These are phyloP conservation scores for Suillia variegata DNA, from an alignment of 2,888 invertebrate species.

Conservation along the genomic window DNA sequence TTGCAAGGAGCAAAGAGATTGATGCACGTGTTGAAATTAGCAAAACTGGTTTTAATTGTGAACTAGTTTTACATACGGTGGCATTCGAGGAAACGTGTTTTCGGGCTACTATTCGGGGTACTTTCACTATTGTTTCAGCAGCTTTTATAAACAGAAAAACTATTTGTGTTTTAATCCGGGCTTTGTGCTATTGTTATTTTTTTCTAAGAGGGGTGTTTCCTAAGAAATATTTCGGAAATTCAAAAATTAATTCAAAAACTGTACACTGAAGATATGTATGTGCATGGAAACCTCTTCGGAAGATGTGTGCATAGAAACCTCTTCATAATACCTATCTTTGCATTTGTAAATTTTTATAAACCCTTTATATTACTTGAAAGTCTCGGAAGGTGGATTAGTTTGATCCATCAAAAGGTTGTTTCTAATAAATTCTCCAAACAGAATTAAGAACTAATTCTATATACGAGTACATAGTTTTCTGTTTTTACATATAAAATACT, in stretches of 20 bases:
- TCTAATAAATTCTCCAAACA: no score
- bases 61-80: neutral
- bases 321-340: no score
- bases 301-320: no score
- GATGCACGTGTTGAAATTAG: slow-evolving; percentile 4
- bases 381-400: no score
- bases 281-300: no score
- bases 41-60: neutral
- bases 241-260: neutral
- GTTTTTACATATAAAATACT: no score
- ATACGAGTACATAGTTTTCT: no score
- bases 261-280: neutral
- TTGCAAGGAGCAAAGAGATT: neutral
- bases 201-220: neutral
- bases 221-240: neutral
- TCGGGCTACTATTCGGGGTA: neutral
- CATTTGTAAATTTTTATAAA: no score
- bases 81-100: neutral
- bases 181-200: neutral
- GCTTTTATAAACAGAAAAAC: neutral
- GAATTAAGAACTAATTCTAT: no score
- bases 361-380: no score
- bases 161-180: neutral
- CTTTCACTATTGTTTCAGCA: neutral
- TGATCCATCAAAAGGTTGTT: no score